These are phyloP conservation scores for Rhynchotus rufescens DNA, from an alignment of 2,797 vertebrate genomes.

Conservation along the genomic window DNA sequence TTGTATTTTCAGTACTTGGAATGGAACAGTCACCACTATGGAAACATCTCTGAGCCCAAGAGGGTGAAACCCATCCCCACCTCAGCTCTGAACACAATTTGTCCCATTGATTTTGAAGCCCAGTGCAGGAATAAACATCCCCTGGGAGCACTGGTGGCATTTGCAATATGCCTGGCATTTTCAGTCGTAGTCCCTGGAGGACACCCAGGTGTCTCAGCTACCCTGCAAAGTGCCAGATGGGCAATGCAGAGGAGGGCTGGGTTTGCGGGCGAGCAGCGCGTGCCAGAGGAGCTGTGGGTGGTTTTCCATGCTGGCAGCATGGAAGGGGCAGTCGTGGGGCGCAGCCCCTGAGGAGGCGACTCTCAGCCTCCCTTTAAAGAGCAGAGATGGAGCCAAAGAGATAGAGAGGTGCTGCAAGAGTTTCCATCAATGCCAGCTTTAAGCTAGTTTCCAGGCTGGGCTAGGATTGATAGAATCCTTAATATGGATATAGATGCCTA, in stretches of 20 bases:
- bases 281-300: neutral
- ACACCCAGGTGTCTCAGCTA: neutral
- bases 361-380: neutral
- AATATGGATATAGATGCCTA: neutral
- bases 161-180: constrained; percentile 2
- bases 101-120: neutral
- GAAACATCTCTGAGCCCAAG: neutral
- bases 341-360: neutral
- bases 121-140: neutral
- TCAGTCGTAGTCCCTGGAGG: neutral
- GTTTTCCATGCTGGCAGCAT: neutral
- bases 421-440: neutral
- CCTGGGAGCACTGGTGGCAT: neutral
- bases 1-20: neutral
- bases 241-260: neutral
- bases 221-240: neutral
- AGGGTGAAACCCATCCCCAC: neutral
- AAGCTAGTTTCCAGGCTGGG: neutral
- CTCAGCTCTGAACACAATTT: neutral
- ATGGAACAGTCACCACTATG: neutral
- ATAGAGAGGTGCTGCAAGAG: neutral
- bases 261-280: neutral
- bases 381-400: neutral
- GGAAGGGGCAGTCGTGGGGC: neutral
- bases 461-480: neutral